Evolutionary conservation across 2,888 invertebrate species (phyloP), one percentile per base, ranked within the genome.

Genomic region (Tortricodes alternella): DNA sequence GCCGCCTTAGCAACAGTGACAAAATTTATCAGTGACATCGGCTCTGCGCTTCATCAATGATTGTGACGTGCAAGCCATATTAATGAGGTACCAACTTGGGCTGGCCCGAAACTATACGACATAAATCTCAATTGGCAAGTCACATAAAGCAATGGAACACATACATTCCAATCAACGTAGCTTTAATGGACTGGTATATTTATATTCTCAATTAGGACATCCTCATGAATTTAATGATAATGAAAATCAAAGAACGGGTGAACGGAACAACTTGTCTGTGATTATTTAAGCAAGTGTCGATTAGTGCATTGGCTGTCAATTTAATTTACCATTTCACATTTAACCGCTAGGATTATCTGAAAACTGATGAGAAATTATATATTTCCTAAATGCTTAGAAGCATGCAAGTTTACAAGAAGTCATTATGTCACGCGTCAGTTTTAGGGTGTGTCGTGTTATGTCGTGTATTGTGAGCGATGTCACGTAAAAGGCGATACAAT

Each of bases 11-110:
- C 13, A 55, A 55, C 55, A 55, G 19, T 16, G 48, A 24, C 21
- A 21, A 19, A 49, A 43, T 49, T 43, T 43, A 27, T 19, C 48
- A 55, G n/a, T n/a, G 27, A 55, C 48, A 41, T 8, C 53, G 34
- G 8, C 16, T 46, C 35, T 21, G 35, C 35, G 41, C 19, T 41
- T 48, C 48, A 43, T 55, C 55, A 55, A 55, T 53, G 53, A 41
- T 27, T 7, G 38, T 24, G 38, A 49, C 43, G 55, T 11, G 35
- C 11, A 5, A 9, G 7, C 24, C 55, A 55, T 55, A 48, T 13
- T 35, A 49, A 55, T 48, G 41, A 41, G 7, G 34, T 41, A 46
- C 46, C 27, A 49, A 49, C 29, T 24, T 43, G 19, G 27, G 32
- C 35, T 21, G 46, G 27, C 55, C 48, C 24, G 43, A 53, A 43